Conservation (phyloP, 2,113 vertebrate species). For the Cyanistes caeruleus region DNA sequence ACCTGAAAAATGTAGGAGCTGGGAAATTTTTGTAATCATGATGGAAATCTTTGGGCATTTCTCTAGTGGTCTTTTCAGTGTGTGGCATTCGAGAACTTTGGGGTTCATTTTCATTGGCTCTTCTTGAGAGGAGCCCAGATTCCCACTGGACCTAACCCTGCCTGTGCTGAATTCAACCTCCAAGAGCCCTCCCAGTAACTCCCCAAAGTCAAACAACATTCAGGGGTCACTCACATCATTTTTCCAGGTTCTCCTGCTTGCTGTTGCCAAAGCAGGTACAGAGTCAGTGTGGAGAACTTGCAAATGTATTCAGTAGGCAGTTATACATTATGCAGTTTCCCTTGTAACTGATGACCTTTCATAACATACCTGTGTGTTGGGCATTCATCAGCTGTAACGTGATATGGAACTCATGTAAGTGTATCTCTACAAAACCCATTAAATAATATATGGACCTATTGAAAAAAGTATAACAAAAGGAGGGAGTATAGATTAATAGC, state of each 20-base stretch:
- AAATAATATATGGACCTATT: conserved; percentile 60
- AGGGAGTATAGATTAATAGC: not conserved
- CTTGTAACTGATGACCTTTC: conserved; percentile 66
- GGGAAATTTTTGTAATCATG: not conserved
- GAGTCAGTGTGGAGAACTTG: not conserved
- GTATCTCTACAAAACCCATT: conserved; percentile 43
- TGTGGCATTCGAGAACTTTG: too few species aligned
- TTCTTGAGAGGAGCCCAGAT: not conserved
- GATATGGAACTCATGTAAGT: conserved; percentile 64
- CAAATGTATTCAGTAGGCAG: not conserved
- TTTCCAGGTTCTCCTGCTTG: not conserved
- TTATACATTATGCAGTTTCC: conserved; percentile 45
- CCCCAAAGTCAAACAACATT: not conserved
- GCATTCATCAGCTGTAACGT: conserved; percentile 50
- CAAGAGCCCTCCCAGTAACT: not conserved
- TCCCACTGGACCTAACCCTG: rapidly evolving
- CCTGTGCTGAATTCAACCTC: rapidly evolving
- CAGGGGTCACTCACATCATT: rapidly evolving
- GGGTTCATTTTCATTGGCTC: not conserved
- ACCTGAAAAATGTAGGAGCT: not conserved
- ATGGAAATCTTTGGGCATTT: not conserved
- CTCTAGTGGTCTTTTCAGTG: not conserved
- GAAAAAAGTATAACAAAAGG: conserved; percentile 30
- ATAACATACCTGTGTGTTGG: conserved; percentile 52
- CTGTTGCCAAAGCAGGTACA: not conserved